phyloP scores from a whole-genome alignment of 2,797 vertebrate genomes.

The Syndactyla subalaris region DNA sequence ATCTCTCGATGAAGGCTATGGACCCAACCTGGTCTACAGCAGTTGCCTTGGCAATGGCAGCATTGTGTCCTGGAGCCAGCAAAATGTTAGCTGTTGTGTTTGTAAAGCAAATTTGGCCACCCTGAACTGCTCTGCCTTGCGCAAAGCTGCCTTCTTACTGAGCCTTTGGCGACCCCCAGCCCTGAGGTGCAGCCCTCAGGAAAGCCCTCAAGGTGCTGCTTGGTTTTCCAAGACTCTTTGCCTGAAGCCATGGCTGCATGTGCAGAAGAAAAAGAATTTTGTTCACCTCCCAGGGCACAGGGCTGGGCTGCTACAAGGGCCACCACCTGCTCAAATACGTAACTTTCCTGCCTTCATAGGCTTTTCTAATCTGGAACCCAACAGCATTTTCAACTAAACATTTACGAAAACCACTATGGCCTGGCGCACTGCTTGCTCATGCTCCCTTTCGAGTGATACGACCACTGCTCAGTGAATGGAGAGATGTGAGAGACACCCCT shows the following conservation, averaged over 20 bases:
- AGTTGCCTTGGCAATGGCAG: neutral
- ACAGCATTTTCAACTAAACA: neutral
- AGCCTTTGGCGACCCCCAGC: rapidly evolving
- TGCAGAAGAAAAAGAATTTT: neutral
- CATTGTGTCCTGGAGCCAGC: neutral
- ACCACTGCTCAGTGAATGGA: neutral
- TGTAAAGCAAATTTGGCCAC: neutral
- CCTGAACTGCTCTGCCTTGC: neutral
- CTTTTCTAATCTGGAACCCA: neutral
- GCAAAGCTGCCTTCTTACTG: neutral
- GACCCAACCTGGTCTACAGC: neutral
- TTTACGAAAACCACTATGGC: neutral
- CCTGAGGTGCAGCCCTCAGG: neutral
- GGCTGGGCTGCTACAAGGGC: neutral
- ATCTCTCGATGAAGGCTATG: neutral
- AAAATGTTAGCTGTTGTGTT: slow-evolving; percentile 10
- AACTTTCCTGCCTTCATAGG: neutral
- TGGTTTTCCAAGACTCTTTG: neutral
- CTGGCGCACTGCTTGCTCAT: neutral
- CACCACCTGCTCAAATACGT: neutral
- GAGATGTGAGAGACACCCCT: neutral
- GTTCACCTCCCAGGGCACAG: neutral
- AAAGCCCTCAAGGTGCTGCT: neutral
- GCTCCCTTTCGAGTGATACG: rapidly evolving
- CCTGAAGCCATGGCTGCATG: neutral